Conservation (phyloP, 1,140 invertebrate species). For the Zeugodacus cucurbitae region DNA sequence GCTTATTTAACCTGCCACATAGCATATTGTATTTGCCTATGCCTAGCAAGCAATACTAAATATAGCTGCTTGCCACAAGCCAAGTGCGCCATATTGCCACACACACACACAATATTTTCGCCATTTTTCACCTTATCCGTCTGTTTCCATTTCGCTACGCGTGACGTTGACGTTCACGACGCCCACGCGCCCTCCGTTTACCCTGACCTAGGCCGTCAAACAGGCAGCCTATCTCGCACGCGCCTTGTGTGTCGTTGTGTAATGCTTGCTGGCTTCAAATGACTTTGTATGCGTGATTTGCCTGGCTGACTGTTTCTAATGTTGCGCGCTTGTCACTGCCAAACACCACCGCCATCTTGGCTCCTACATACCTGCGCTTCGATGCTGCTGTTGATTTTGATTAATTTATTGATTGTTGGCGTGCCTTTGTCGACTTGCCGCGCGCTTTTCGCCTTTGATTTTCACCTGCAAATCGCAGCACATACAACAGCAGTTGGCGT, state of each 20-base stretch:
- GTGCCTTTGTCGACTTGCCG: slow-evolving; percentile 55
- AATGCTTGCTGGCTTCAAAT: background rate
- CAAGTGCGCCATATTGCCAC: background rate
- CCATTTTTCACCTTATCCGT: slow-evolving; percentile 32
- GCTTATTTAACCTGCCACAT: background rate
- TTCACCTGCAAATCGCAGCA: background rate
- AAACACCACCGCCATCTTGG: background rate
- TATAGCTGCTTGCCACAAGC: background rate
- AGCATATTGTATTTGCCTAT: background rate
- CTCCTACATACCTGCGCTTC: background rate
- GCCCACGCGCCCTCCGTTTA: background rate
- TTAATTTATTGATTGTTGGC: slow-evolving; percentile 66
- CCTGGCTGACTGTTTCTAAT: background rate
- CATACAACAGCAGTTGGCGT: background rate
- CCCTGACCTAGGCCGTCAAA: background rate
- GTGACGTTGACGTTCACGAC: background rate
- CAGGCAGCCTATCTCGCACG: background rate
- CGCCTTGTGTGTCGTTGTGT: background rate
- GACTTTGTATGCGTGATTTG: background rate
- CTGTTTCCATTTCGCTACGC: slow-evolving; percentile 2
- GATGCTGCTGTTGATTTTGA: slow-evolving; percentile 56
- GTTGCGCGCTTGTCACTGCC: slow-evolving; percentile 20
- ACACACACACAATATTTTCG: background rate
- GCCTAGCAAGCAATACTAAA: no score
- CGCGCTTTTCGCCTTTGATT: slow-evolving; percentile 24